A percentile compares a stretch with the other conserved stretches of the same genome.
Evolutionary conservation across 2,797 vertebrate species (phyloP).

Genomic region (Paedocypris micromegethes): DNA sequence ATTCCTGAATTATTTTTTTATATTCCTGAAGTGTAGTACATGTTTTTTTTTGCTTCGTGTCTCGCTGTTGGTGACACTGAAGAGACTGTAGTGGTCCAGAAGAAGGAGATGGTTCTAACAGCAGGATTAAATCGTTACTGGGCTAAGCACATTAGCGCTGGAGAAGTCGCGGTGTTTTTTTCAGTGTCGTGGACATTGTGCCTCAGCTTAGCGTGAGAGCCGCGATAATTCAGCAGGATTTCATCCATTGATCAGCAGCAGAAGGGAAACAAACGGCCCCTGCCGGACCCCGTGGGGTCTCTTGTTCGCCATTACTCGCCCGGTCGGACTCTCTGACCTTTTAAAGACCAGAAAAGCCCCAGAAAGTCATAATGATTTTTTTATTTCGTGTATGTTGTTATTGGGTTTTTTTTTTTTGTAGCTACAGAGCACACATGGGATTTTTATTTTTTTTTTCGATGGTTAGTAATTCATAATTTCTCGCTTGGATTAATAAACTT

Average conservation of each 20-base stretch:
- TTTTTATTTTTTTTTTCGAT: too few relatives aligned
- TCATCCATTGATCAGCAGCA: slow-evolving; percentile 40
- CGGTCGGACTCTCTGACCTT: slow-evolving; percentile 41
- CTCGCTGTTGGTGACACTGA: too few relatives aligned
- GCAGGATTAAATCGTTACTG: slow-evolving; percentile 17
- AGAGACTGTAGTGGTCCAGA: neutral
- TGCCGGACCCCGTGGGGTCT: slow-evolving; percentile 24
- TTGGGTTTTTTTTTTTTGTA: too few relatives aligned
- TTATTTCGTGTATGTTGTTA: too few relatives aligned
- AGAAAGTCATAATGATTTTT: slow-evolving; percentile 14
- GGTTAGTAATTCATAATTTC: too few relatives aligned
- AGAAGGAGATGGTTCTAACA: slow-evolving; percentile 7
- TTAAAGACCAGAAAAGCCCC: slow-evolving; percentile 21
- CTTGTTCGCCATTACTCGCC: neutral
- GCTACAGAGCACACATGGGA: too few relatives aligned
- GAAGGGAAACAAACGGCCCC: slow-evolving; percentile 33
- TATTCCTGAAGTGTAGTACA: neutral
- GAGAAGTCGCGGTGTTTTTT: neutral
- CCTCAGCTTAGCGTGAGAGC: slow-evolving; percentile 23
- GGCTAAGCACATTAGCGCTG: slow-evolving; percentile 25
- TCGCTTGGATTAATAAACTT: too few relatives aligned
- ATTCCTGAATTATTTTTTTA: neutral
- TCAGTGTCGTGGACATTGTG: neutral
- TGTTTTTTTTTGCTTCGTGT: too few relatives aligned
- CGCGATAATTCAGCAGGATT: slow-evolving; percentile 30